Evolutionary conservation across 2,888 invertebrate genomes (phyloP), one percentile per base, ranked within the genome.

Genomic region (Strigamia transsilvanica): DNA sequence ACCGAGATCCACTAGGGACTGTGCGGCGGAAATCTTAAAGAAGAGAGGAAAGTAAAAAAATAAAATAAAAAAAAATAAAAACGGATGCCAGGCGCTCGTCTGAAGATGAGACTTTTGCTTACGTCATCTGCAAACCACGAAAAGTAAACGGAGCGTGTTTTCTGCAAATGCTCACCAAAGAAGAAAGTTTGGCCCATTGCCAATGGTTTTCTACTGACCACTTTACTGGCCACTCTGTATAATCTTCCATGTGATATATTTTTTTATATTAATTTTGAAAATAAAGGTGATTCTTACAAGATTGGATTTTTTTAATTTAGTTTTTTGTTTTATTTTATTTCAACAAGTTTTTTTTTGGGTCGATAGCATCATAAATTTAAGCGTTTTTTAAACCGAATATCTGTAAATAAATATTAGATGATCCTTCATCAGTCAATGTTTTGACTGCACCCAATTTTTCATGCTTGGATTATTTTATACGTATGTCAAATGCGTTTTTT

Each of bases 61-160:
- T 32, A 27, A 15, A 7, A 32, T 1, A 12, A 32, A 15, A 73
- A 32, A n/a, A n/a, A 6, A 27, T 32, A 73, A 27, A 73, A 73
- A 73, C 73, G 73, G 73, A 73, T 73, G 73, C 73, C 73, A 73
- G 15, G 23, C 32, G 73, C 73, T 73, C 73, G 73, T 27, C 73
- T 73, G 32, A 73, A 73, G 56, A 73, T 27, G 73, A 73, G 73
- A 73, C 73, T 73, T 73, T 73, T 73, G 73, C 73, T 73, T 73
- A 73, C 73, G 73, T 73, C 73, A 73, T 73, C 73, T 73, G 23
- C 73, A 73, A 73, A 73, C 73, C 73, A 73, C 73, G 73, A 73
- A 73, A 73, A 73, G 73, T 73, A 73, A 73, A 73, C 73, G 73
- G 73, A 73, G 73, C 73, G 73, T 73, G 73, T 73, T 73, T 73